Evolutionary conservation across 2,797 vertebrate genomes (phyloP).

Genomic region (Distichodus sexfasciatus): DNA sequence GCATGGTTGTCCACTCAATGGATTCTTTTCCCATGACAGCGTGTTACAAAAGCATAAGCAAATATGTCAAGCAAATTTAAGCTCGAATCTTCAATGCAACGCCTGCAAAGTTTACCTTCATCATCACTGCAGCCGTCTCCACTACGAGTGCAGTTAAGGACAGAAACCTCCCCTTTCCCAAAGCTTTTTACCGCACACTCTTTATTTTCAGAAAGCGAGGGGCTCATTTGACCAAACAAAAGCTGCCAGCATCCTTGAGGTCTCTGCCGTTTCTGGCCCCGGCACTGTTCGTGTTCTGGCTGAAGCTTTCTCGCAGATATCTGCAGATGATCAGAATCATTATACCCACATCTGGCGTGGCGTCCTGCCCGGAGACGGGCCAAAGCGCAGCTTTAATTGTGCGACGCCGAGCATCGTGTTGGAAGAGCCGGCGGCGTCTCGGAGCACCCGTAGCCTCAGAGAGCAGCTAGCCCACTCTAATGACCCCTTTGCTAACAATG

Average conservation of each 20-base stretch:
- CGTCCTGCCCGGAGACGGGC: background rate
- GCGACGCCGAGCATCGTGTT: conserved; percentile 54
- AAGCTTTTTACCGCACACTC: background rate
- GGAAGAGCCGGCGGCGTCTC: conserved; percentile 41
- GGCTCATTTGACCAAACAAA: too few species aligned
- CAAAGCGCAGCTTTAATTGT: conserved; percentile 50
- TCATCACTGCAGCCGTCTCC: background rate
- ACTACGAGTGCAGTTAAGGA: background rate
- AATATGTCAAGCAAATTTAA: too few species aligned
- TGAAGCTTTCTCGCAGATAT: conserved; percentile 26
- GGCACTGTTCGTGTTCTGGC: background rate
- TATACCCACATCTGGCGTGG: conserved; percentile 22
- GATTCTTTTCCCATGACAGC: too few species aligned
- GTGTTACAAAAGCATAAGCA: too few species aligned
- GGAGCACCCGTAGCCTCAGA: conserved; percentile 5
- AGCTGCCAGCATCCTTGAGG: conserved; percentile 14
- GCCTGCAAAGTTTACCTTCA: too few species aligned
- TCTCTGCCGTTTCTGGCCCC: background rate
- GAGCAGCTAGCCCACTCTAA: conserved; percentile 22
- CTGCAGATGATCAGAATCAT: conserved; percentile 35
- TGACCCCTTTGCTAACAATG: conserved; percentile 55
- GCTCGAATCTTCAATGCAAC: too few species aligned
- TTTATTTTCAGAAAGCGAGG: too few species aligned
- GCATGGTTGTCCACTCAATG: too few species aligned
- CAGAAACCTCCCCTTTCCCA: background rate